Evolutionary conservation across 1,140 invertebrate species (phyloP).

Genomic region (Pantala flavescens): DNA sequence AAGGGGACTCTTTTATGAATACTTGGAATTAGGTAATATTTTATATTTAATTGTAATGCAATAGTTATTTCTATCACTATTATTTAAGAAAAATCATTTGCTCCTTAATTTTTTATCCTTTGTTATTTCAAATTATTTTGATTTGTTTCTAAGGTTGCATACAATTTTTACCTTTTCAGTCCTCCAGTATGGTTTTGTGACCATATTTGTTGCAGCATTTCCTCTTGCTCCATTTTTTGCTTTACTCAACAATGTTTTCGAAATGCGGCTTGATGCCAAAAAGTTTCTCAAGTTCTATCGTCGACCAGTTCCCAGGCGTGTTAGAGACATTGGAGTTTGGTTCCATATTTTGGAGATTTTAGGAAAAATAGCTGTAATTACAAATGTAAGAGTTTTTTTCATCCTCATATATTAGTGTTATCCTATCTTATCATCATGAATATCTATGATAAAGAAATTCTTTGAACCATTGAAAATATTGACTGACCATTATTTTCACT

Average conservation of each 20-base stretch:
- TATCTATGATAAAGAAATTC: too few species aligned
- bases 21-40: slow-evolving; percentile 85
- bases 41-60: not conserved
- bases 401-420: too few species aligned
- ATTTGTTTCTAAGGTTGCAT: too few species aligned
- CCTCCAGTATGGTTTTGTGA: slow-evolving; percentile 84
- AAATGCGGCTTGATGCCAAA: slow-evolving; percentile 79
- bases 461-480: too few species aligned
- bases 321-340: slow-evolving; percentile 85
- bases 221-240: slow-evolving; percentile 81
- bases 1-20: slow-evolving; percentile 48
- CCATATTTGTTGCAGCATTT: slow-evolving; percentile 83
- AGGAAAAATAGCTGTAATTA: slow-evolving; percentile 81
- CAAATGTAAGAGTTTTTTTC: slow-evolving; percentile 88
- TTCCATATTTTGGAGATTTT: slow-evolving; percentile 81
- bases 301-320: slow-evolving; percentile 71
- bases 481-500: too few species aligned
- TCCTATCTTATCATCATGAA: too few species aligned
- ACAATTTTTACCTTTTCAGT: slow-evolving; percentile 38
- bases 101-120: too few species aligned
- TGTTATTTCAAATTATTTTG: too few species aligned
- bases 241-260: slow-evolving; percentile 75
- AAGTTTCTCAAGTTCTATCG: slow-evolving; percentile 77
- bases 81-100: not conserved
- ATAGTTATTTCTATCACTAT: not conserved